Conservation (phyloP, 1,140 invertebrate species). For the Idris sp. region DNA sequence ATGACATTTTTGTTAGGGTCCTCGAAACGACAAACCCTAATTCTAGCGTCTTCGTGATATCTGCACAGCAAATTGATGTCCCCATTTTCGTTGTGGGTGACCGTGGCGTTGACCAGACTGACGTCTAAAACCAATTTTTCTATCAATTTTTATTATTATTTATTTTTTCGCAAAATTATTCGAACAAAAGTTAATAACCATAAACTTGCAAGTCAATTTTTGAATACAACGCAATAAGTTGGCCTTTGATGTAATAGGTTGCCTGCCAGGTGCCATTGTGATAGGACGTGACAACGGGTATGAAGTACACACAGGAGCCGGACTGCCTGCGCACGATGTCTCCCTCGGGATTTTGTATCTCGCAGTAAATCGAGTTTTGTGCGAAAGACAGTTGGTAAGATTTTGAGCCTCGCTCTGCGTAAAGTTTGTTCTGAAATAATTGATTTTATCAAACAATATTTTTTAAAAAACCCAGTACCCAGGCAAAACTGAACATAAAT, state of each 20-base stretch:
- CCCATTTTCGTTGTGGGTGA: constrained; percentile 33
- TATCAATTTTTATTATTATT: no score
- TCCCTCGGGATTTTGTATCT: constrained; percentile 55
- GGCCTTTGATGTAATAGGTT: constrained; percentile 43
- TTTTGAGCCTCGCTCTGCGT: constrained; percentile 33
- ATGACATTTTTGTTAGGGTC: constrained; percentile 56
- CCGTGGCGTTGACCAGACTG: constrained; percentile 14
- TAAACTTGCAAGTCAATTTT: constrained; percentile 47
- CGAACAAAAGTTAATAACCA: no score
- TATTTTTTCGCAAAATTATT: no score
- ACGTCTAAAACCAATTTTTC: constrained; percentile 49
- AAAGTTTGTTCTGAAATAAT: constrained; percentile 31
- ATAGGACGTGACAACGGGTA: constrained; percentile 53
- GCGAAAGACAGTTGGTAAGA: constrained; percentile 36
- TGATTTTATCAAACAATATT: no score
- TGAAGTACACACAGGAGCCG: constrained; percentile 34
- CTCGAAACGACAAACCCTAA: constrained; percentile 61
- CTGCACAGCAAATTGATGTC: constrained; percentile 62
- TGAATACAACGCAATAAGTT: constrained; percentile 29
- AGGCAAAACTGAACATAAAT: no score
- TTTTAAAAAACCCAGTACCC: no score
- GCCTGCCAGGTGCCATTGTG: constrained; percentile 63
- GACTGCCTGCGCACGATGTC: constrained; percentile 24
- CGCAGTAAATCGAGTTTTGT: constrained; percentile 42
- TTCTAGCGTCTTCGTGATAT: constrained; percentile 36